Evolutionary conservation across 2,113 vertebrate genomes (phyloP).

Genomic region (human (Homo sapiens)): DNA sequence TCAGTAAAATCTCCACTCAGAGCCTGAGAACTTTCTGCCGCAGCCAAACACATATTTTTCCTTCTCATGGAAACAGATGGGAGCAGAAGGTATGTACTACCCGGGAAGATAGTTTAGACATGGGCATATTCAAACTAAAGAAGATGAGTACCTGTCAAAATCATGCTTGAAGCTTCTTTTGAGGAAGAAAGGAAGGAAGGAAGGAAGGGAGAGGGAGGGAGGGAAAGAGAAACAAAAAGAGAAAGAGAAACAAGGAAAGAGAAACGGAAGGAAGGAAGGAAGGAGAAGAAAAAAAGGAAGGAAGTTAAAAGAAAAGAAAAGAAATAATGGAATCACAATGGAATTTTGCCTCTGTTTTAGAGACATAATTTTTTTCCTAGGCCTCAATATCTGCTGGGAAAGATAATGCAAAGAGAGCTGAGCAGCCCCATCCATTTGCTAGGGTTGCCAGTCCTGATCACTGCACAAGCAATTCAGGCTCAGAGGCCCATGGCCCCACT

Average conservation of each 20-base stretch:
- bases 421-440: background rate
- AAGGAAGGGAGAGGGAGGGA: no score
- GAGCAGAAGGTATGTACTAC: background rate
- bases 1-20: background rate
- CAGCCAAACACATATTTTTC: background rate
- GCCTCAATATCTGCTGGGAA: background rate
- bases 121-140: constrained; percentile 18
- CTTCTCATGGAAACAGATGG: background rate
- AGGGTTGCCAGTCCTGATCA: background rate
- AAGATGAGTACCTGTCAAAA: background rate
- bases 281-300: background rate
- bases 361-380: background rate
- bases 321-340: background rate
- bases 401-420: background rate
- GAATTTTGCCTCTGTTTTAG: background rate
- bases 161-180: background rate
- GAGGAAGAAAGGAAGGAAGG: no score
- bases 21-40: background rate
- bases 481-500: background rate
- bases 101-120: background rate
- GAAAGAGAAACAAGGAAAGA: no score
- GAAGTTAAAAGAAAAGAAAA: background rate
- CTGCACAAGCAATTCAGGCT: background rate
- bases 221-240: no score
- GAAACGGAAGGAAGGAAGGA: no score